phyloP scores from a whole-genome alignment of 2,797 vertebrate genomes.

The Sebastes hubbsi region DNA sequence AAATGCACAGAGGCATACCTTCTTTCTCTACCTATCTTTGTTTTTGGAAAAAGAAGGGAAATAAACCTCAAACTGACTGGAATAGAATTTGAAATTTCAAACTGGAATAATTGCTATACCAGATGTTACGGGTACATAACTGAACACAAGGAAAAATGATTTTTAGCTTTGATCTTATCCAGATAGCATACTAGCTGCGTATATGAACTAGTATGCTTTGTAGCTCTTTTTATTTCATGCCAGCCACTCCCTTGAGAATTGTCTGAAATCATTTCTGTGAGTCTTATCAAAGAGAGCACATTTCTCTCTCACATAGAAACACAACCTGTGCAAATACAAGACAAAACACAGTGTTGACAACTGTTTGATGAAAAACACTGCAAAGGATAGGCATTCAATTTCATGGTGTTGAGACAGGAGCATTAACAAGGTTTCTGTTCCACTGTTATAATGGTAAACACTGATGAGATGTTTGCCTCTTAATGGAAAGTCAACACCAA shows the following conservation, averaged over 20 bases:
- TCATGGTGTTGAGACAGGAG: background rate
- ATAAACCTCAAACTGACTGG: background rate
- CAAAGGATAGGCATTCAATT: background rate
- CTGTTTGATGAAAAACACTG: conserved; percentile 2
- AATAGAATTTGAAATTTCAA: conserved; percentile 5
- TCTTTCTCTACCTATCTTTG: background rate
- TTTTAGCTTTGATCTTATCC: background rate
- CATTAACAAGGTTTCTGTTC: conserved; percentile 10
- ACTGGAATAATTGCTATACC: background rate
- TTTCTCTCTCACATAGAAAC: conserved; percentile 32
- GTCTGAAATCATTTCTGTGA: background rate
- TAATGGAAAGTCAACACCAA: conserved; percentile 18
- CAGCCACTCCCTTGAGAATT: background rate
- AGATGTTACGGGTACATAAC: conserved; percentile 16
- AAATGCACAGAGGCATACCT: background rate
- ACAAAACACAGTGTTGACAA: background rate
- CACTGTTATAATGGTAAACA: background rate
- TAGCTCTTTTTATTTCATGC: background rate
- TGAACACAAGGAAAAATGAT: background rate
- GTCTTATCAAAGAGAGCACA: conserved; percentile 30
- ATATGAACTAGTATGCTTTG: background rate
- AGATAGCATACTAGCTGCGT: background rate
- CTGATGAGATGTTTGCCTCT: background rate
- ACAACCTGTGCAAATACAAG: background rate
- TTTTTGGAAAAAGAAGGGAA: background rate